These are phyloP conservation scores for Heliothis virescens DNA, from an alignment of 1,140 invertebrate genomes.

Conservation along the genomic window DNA sequence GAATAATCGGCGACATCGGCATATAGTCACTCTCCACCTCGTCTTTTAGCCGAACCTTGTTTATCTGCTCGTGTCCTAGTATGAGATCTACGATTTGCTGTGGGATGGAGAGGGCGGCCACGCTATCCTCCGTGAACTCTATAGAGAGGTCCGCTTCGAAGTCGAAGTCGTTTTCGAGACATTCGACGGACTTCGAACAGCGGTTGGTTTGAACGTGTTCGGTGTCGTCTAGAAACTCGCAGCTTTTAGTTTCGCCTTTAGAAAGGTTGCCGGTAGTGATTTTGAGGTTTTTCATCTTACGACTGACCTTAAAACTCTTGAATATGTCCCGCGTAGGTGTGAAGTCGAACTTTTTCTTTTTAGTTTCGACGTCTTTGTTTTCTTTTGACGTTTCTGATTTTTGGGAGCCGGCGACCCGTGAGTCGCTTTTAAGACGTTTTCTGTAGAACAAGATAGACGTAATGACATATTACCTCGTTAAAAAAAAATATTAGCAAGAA, in stretches of 20 bases:
- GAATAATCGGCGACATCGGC: conserved; percentile 74
- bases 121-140: conserved; percentile 60
- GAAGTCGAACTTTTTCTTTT: conserved; percentile 81
- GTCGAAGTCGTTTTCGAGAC: conserved; percentile 66
- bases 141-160: conserved; percentile 63
- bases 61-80: conserved; percentile 62
- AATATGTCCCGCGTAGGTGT: conserved; percentile 80
- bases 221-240: conserved; percentile 77
- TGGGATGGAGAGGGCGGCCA: conserved; percentile 62
- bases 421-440: conserved; percentile 82
- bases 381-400: conserved; percentile 74
- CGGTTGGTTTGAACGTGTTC: conserved; percentile 63
- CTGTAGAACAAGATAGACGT: conserved; percentile 52
- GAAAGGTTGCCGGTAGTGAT: conserved; percentile 59
- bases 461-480: background rate
- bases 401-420: conserved; percentile 69
- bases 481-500: too few relatives aligned
- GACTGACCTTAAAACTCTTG: conserved; percentile 79
- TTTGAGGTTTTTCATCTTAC: conserved; percentile 76
- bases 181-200: conserved; percentile 78
- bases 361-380: conserved; percentile 75
- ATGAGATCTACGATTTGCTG: conserved; percentile 71
- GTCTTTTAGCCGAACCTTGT: conserved; percentile 63
- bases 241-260: conserved; percentile 77
- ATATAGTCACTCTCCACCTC: conserved; percentile 71